phyloP scores from a whole-genome alignment of 2,888 invertebrate genomes.

The Gortyna flavago region DNA sequence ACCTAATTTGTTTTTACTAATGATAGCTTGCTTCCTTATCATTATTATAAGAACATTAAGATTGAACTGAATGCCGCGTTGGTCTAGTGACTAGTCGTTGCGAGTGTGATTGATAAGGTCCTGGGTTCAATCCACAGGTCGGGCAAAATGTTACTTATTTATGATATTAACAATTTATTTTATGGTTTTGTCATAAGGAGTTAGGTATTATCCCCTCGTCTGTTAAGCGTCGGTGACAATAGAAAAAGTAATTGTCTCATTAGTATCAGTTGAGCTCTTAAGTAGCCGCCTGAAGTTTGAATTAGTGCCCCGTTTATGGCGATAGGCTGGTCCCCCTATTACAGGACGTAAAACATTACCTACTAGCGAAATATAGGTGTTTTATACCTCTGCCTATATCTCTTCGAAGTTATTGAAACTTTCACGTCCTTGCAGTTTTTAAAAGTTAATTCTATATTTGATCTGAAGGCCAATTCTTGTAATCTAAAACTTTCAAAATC shows the following conservation, averaged over 20 bases:
- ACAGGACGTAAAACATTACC: not conserved
- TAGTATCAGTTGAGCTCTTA: not conserved
- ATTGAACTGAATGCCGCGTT: not conserved
- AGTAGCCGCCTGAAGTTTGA: too few relatives aligned
- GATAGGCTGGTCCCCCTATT: not conserved
- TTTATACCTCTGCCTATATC: too few relatives aligned
- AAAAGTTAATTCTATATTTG: not conserved
- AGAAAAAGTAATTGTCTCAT: not conserved
- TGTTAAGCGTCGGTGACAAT: too few relatives aligned
- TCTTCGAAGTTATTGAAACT: not conserved
- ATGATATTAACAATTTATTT: too few relatives aligned
- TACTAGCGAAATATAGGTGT: not conserved
- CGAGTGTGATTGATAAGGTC: not conserved
- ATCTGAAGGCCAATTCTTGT: too few relatives aligned
- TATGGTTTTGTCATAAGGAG: not conserved
- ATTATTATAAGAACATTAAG: slow-evolving; percentile 26
- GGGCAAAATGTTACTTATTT: not conserved
- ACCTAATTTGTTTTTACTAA: slow-evolving; percentile 45
- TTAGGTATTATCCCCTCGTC: not conserved
- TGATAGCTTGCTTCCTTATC: slow-evolving; percentile 36
- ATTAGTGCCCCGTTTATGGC: not conserved
- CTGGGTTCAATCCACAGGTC: not conserved
- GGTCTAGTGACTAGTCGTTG: too few relatives aligned
- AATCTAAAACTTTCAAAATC: too few relatives aligned
- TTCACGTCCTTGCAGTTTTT: not conserved